Evolutionary conservation across 2,113 vertebrate species (phyloP), one percentile per base, ranked within the genome.

Genomic region (Leptobrachium ailaonicum): DNA sequence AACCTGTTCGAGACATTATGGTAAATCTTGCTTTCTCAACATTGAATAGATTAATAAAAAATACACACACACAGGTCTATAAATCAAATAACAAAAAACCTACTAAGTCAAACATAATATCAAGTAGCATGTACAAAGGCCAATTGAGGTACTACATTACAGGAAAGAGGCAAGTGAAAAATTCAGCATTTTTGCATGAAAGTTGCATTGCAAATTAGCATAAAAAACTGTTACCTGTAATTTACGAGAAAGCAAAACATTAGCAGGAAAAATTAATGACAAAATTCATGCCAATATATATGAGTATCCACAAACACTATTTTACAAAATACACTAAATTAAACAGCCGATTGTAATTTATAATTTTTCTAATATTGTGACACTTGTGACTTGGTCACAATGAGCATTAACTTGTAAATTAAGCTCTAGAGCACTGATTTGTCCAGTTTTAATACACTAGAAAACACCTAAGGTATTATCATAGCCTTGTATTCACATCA

Each of bases 371-470:
- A 50, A 50, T 5, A 50, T 8, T 50, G 47, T 50, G 47, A 50
- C 63, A 41, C 62, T 20, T 71, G 50, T 50, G 42, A 70, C 62
- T 43, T 32, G 20, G 20, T 32, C 20, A 32, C 20, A 32, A 32
- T 32, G 54, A 73, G 50, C 43, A 56, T 40, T 66, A 66, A 43
- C 62, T 54, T 50, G 53, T 20, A 67, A 14, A 70, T 70, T 1
- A n/a, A 9, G 47, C 8, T 50, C 8, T 50, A 5, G 47, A 50
- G 8, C 47, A 4, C 47, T 50, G 56, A 60, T 14, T 60, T 60
- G 13, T 60, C 56, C 56, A 60, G 66, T 42, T 69, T 45, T 77
- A 45, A 12, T 58, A 58, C 66, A 44, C 43, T 14, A 67, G 71
- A 66, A 73, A 60, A 44, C 10, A 74, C 3, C 12, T n/a, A 41